These are phyloP conservation scores for Matsumurasca onukii DNA, from an alignment of 1,140 invertebrate genomes.

Conservation along the genomic window DNA sequence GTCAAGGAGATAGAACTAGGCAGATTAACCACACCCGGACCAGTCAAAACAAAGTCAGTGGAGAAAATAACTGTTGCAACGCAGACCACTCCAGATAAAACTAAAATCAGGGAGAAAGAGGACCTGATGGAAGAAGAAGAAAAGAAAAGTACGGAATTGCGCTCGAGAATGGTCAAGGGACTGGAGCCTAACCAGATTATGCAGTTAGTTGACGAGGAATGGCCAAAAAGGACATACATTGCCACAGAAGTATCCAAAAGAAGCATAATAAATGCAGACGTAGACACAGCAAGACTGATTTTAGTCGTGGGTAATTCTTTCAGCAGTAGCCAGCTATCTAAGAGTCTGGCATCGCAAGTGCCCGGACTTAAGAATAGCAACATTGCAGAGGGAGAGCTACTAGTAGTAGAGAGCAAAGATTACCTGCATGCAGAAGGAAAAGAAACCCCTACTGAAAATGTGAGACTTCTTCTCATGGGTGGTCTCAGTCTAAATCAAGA, in stretches of 20 bases:
- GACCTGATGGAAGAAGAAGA: not conserved
- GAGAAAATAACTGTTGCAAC: not conserved
- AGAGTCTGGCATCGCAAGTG: not conserved
- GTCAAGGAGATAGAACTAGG: not conserved
- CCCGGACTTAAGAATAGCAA: not conserved
- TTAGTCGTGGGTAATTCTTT: no score
- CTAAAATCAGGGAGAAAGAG: not conserved
- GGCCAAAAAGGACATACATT: no score
- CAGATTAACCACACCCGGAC: not conserved
- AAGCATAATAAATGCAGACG: no score
- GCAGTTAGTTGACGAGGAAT: no score
- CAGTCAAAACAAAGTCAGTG: not conserved
- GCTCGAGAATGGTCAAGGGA: no score
- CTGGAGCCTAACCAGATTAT: no score
- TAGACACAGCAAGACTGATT: no score
- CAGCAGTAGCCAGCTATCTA: not conserved
- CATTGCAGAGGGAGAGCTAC: not conserved
- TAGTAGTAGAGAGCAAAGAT: not conserved
- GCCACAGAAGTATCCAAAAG: no score
- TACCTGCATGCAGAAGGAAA: not conserved
- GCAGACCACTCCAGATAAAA: not conserved
- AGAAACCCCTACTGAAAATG: not conserved
- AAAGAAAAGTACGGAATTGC: no score
- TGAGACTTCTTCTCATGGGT: not conserved
- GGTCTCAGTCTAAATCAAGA: not conserved